Evolutionary conservation across 2,888 invertebrate genomes (phyloP), one percentile per base, ranked within the genome.

Genomic region (Tuberolachnus salignus): DNA sequence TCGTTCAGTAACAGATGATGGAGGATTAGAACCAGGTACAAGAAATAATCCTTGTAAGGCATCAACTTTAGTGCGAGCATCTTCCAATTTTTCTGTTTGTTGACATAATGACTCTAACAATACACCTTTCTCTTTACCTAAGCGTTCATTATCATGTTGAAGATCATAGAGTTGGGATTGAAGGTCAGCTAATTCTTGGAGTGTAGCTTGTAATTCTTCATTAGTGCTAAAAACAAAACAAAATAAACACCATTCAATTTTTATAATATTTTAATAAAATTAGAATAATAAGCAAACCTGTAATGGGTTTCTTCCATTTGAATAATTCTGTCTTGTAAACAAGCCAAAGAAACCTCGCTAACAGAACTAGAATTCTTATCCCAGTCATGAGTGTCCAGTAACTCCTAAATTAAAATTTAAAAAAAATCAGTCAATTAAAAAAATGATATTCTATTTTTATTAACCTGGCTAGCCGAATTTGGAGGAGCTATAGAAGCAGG

Each of bases 301-400:
- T 93, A 92, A 84, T 94, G 94, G 21, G 93, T 94, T 86, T 94
- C 94, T 85, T 94, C 94, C 94, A 94, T 95, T 87, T 95, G 94
- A 85, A 94, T 89, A 83, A 97, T 95, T 84, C 95, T 91, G 85
- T 97, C 97, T 86, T 97, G 97, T 82, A 95, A 88, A 85, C 95
- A 95, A 23, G 95, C 95, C 82, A 97, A 94, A 4, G 94, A 93
- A 80, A 95, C 91, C 86, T 96, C 95, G 86, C 94, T 94, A 82
- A 92, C 88, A 6, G 92, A 92, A 81, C 94, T 93, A 80, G 94
- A 94, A 86, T 94, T 92, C 85, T 94, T 94, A 86, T 96, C 95
- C 96, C 96, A 96, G 83, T 94, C 94, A 21, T 75, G 81, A 3
- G 82, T 66, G 42, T 82, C 82, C 26, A 82, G 71, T 55, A 81